Percentiles rank a stretch among this genome's conserved stretches.
Conservation (phyloP, 1,140 invertebrate genomes). For the Pteromalus puparum region DNA sequence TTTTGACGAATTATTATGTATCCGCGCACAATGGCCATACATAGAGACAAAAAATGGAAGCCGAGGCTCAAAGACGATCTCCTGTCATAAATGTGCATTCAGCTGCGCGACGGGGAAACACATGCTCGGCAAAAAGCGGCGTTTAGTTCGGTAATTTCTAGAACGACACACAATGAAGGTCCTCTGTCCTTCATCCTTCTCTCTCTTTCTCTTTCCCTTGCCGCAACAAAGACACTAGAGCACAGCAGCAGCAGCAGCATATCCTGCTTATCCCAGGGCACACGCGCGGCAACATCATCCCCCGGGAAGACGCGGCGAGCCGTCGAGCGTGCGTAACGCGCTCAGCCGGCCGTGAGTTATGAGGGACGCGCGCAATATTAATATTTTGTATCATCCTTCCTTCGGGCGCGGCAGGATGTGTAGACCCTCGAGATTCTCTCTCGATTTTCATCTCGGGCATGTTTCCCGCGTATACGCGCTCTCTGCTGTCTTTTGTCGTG, state of each 20-base stretch:
- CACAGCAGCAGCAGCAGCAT: constrained; percentile 48
- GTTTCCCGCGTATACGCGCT: constrained; percentile 21
- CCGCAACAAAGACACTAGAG: constrained; percentile 69
- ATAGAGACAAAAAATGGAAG: constrained; percentile 49
- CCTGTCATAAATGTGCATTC: constrained; percentile 66
- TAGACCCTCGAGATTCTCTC: constrained; percentile 30
- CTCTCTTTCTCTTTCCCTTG: constrained; percentile 6
- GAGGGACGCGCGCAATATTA: constrained; percentile 75
- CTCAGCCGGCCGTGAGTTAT: constrained; percentile 74
- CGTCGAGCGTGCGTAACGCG: constrained; percentile 73
- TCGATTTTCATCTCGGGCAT: constrained; percentile 11
- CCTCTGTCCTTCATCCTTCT: constrained; percentile 50
- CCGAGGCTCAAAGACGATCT: not conserved
- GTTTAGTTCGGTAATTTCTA: constrained; percentile 62
- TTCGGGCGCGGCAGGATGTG: constrained; percentile 58
- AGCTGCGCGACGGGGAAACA: constrained; percentile 61
- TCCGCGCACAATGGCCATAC: constrained; percentile 63
- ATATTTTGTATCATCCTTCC: constrained; percentile 76
- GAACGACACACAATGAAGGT: constrained; percentile 66
- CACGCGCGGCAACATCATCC: constrained; percentile 56
- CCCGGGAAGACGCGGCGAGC: constrained; percentile 64
- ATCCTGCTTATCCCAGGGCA: constrained; percentile 69
- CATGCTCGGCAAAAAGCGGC: constrained; percentile 59
- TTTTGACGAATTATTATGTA: constrained; percentile 74
- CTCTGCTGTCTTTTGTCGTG: constrained; percentile 72